phyloP scores from a whole-genome alignment of 1,140 invertebrate species.

The Drosophila bocki region DNA sequence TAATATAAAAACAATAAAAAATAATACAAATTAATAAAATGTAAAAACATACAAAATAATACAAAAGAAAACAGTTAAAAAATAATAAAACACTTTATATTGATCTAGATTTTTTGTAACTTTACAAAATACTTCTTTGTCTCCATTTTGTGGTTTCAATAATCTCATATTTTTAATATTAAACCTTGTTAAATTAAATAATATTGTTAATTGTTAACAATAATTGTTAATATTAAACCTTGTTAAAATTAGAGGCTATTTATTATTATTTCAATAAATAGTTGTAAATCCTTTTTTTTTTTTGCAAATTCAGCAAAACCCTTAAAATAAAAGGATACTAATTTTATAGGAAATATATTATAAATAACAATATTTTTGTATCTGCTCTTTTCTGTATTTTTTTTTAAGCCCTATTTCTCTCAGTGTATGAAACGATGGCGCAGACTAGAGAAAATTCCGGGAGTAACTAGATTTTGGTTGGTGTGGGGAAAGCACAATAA shows the following conservation, averaged over 20 bases:
- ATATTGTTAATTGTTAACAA: too few relatives aligned
- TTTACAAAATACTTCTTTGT: neutral
- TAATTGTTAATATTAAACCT: neutral
- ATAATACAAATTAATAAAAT: too few relatives aligned
- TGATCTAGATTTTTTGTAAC: too few relatives aligned
- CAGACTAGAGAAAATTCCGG: conserved; percentile 6
- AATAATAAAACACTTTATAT: neutral
- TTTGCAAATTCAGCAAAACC: neutral
- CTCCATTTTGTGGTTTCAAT: too few relatives aligned
- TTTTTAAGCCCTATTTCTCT: neutral
- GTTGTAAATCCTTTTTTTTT: neutral
- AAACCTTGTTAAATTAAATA: too few relatives aligned
- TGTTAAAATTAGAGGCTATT: too few relatives aligned
- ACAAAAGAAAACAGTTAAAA: neutral
- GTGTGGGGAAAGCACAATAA: conserved; percentile 48
- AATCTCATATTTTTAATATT: too few relatives aligned
- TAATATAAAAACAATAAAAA: too few relatives aligned
- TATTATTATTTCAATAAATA: neutral
- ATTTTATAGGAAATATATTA: neutral
- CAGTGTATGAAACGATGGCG: conserved; percentile 15
- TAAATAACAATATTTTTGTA: neutral
- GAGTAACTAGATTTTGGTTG: conserved; percentile 9
- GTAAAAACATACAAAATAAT: too few relatives aligned
- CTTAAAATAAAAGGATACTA: neutral
- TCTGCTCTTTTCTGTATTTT: neutral